Conservation (phyloP, 2,113 vertebrate genomes). For the Lethenteron reissneri region DNA sequence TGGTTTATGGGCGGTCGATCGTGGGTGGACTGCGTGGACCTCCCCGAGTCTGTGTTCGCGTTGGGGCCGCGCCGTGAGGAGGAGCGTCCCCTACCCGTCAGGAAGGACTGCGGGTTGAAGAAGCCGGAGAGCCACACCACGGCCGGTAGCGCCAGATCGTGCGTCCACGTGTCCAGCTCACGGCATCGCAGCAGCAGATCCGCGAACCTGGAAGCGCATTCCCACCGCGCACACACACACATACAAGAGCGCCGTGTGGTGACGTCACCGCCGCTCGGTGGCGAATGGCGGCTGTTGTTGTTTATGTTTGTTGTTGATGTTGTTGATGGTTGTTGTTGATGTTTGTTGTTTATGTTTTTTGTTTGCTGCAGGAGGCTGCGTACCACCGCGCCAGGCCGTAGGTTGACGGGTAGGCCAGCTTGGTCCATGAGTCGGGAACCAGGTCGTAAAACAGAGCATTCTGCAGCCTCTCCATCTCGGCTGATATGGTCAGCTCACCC, state of each 20-base stretch:
- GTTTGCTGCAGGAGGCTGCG: too few species aligned
- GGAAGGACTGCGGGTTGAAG: conserved; percentile 77
- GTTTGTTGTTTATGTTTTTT: too few species aligned
- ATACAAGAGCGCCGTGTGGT: too few species aligned
- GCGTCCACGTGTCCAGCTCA: conserved; percentile 57
- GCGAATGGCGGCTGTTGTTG: too few species aligned
- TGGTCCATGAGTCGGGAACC: conserved; percentile 55
- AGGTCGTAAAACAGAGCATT: conserved; percentile 43
- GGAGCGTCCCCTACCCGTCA: conserved; percentile 24
- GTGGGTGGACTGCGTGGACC: too few species aligned
- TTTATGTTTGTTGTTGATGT: too few species aligned
- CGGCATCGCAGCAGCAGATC: conserved; percentile 55
- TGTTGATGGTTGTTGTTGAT: too few species aligned
- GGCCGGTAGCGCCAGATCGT: conserved; percentile 47
- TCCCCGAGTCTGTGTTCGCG: too few species aligned
- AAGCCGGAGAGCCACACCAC: conserved; percentile 63
- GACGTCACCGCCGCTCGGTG: too few species aligned
- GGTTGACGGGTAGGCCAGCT: conserved; percentile 52
- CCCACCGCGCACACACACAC: too few species aligned
- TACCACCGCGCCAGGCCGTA: conserved; percentile 36
- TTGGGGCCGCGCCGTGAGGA: too few species aligned
- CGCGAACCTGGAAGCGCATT: conserved; percentile 22
- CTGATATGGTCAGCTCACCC: conserved; percentile 81
- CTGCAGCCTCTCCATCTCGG: conserved; percentile 62
- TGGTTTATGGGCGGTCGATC: too few species aligned